Evolutionary conservation across 1,140 invertebrate genomes (phyloP).

Genomic region (Cepaea nemoralis): DNA sequence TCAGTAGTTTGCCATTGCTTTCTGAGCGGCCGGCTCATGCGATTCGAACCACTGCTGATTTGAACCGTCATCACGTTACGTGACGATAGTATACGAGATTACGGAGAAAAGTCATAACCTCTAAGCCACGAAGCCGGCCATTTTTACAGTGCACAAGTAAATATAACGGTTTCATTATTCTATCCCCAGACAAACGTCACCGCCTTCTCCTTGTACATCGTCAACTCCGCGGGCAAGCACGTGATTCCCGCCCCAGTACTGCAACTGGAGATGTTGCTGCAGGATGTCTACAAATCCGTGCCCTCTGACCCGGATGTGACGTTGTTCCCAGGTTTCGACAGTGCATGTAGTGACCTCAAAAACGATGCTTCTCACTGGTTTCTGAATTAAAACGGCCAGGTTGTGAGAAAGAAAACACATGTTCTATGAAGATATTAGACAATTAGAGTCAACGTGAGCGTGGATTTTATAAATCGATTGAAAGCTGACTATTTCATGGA

Average conservation of each 20-base stretch:
- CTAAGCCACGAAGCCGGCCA: too few relatives aligned
- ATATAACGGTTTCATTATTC: not conserved
- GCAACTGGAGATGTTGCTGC: slow-evolving; percentile 59
- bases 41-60: too few relatives aligned
- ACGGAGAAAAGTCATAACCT: too few relatives aligned
- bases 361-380: slow-evolving; percentile 53
- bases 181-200: slow-evolving; percentile 15
- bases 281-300: slow-evolving; percentile 52
- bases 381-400: not conserved
- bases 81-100: too few relatives aligned
- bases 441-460: too few relatives aligned
- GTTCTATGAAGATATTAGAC: not conserved
- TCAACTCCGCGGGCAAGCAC: slow-evolving; percentile 45
- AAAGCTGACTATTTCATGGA: too few relatives aligned
- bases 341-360: slow-evolving; percentile 48
- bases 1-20: too few relatives aligned
- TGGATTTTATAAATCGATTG: too few relatives aligned
- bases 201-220: slow-evolving; percentile 31
- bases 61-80: too few relatives aligned
- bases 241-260: slow-evolving; percentile 54
- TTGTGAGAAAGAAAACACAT: not conserved
- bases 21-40: too few relatives aligned
- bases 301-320: slow-evolving; percentile 45
- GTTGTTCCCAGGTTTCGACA: slow-evolving; percentile 55
- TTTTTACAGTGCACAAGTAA: too few relatives aligned